Conservation (phyloP, 2,888 invertebrate genomes). For the Conus canariensis region DNA sequence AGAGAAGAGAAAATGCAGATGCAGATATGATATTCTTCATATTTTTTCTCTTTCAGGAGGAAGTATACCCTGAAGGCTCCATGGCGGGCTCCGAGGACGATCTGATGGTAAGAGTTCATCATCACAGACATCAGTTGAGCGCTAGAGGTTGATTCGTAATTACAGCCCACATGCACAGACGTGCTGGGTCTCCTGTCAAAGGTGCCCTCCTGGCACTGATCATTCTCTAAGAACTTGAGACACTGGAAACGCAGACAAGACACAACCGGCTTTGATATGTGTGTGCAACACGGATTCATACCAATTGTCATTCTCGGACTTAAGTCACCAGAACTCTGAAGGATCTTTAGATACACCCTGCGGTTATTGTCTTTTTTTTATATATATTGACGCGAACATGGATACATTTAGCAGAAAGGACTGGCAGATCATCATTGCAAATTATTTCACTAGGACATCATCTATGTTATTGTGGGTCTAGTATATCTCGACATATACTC, state of each 20-base stretch:
- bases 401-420: too few relatives aligned
- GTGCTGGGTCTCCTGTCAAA: too few relatives aligned
- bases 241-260: neutral
- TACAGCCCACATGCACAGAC: neutral
- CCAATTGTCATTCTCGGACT: too few relatives aligned
- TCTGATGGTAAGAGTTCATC: neutral
- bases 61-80: neutral
- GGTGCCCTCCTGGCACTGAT: neutral
- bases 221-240: neutral
- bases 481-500: neutral
- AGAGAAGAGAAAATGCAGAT: neutral
- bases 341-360: too few relatives aligned
- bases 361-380: too few relatives aligned
- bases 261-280: too few relatives aligned
- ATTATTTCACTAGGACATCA: too few relatives aligned
- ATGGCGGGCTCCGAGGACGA: neutral
- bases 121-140: neutral
- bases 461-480: too few relatives aligned
- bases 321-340: too few relatives aligned
- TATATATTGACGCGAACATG: too few relatives aligned
- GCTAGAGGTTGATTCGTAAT: neutral
- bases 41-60: neutral
- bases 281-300: neutral
- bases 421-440: too few relatives aligned
- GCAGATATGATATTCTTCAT: neutral